A percentile compares a stretch with the other conserved stretches of the same genome.
These are phyloP conservation scores for Anarhynchus alexandrinus DNA, from an alignment of 2,113 vertebrate species.

Conservation along the genomic window DNA sequence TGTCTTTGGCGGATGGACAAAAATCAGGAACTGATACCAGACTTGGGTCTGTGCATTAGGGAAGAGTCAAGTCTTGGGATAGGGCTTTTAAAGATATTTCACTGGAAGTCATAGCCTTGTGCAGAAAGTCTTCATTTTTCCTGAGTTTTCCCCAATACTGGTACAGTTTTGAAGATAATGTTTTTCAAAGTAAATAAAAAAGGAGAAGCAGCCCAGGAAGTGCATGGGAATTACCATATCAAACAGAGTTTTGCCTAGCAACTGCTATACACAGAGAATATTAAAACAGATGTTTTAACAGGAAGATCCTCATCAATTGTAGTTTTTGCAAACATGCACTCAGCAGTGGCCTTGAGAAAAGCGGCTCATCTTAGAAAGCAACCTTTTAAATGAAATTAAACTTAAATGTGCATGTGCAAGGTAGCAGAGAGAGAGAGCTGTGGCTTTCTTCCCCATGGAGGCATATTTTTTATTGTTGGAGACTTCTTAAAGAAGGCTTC, in stretches of 20 bases:
- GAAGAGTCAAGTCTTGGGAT: background rate
- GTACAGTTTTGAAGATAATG: background rate
- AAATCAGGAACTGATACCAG: background rate
- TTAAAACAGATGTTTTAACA: slow-evolving; percentile 33
- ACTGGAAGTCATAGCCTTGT: background rate
- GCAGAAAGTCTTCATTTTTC: background rate
- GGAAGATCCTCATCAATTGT: background rate
- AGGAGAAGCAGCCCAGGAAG: background rate
- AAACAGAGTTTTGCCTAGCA: background rate
- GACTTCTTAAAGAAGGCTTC: slow-evolving; percentile 69
- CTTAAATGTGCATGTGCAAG: background rate
- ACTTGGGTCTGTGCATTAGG: background rate
- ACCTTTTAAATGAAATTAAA: slow-evolving; percentile 9
- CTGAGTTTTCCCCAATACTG: background rate
- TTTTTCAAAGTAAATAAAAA: background rate
- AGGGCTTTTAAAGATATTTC: background rate
- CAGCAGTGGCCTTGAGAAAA: background rate
- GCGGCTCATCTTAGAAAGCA: slow-evolving; percentile 9
- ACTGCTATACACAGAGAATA: background rate
- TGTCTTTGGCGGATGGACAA: background rate
- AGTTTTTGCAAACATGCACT: background rate
- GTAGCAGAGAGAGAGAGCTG: slow-evolving; percentile 29
- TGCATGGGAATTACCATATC: background rate
- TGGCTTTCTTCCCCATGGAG: slow-evolving; percentile 57
- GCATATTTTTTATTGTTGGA: slow-evolving; percentile 55